Base-by-base conservation (phyloP, 2,797 vertebrate genomes). In the Spondyliosoma cantharus region DNA sequence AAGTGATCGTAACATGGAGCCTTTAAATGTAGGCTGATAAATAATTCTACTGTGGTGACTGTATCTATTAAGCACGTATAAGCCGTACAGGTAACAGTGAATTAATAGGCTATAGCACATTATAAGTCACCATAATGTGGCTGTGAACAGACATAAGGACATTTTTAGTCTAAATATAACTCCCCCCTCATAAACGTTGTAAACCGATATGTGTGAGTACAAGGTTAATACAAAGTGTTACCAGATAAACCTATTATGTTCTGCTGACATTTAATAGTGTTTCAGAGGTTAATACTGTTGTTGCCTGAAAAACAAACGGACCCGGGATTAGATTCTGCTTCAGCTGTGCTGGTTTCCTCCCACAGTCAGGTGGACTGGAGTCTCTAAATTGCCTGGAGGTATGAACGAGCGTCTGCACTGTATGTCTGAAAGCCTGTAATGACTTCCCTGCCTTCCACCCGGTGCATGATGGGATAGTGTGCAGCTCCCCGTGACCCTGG, bases 391-490 rank as follows among this genome's bases (percentile, higher is more conserved):
- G 72, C 87, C 86, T 64, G 59, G 19, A 87, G 82, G 76, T 83
- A 82, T 77, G 73, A 72, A 74, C 65, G 67, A 71, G 71, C 3
- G 8, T 83, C 76, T 83, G 74, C 43, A 52, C 46, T 59, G 63
- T 71, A 72, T 53, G 74, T 77, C 82, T 84, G 59, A 76, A 67
- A 79, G 79, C 50, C 66, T 82, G 64, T 82, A 88, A 88, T 87
- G 83, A 90, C 73, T 89, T 81, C 57, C 63, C 74, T 83, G 72
- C 64, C 64, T 83, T 81, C 27, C 62, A 62, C 76, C 54, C 52
- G 62, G 61, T 85, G 79, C 86, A 89, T 83, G 80, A 81, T 88
- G 85, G 76, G 73, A 90, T 72, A 76, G 64, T 84, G 61, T 79
- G 59, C 79, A 37, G 50, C 60, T 42, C 70, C 37, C 66, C 6